Evolutionary conservation across 2,797 vertebrate genomes (phyloP).

Genomic region (Perodicticus potto): DNA sequence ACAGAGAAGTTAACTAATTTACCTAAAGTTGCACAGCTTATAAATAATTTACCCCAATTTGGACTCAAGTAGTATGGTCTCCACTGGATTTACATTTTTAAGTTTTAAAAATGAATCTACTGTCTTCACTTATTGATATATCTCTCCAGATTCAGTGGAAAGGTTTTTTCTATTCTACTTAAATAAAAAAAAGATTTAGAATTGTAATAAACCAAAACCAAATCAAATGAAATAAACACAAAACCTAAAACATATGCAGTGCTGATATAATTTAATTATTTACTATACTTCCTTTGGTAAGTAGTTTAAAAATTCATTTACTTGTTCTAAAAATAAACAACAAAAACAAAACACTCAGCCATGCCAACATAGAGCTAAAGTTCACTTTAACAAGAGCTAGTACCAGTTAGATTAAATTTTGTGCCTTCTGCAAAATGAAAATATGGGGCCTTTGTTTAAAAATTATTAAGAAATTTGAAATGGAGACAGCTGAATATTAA

Average conservation of each 20-base stretch:
- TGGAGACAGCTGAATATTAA: not conserved
- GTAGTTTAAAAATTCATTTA: not conserved
- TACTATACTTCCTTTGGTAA: not conserved
- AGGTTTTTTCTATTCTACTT: not conserved
- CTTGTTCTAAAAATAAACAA: not conserved
- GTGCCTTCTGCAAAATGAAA: slow-evolving; percentile 2
- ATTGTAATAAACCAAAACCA: slow-evolving; percentile 16
- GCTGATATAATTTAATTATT: not conserved
- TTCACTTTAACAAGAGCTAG: not conserved
- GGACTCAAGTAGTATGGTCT: not conserved
- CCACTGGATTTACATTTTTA: not conserved
- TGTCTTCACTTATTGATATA: not conserved
- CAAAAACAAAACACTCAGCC: not conserved
- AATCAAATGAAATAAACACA: not conserved
- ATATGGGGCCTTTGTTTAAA: slow-evolving; percentile 6
- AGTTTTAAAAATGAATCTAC: slow-evolving; percentile 36
- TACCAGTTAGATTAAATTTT: not conserved
- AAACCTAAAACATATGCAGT: not conserved
- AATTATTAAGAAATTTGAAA: not conserved
- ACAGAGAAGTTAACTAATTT: slow-evolving; percentile 32
- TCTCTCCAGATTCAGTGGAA: not conserved
- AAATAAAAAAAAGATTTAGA: not conserved
- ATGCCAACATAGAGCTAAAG: not conserved
- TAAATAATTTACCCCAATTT: not conserved
- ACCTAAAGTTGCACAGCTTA: not conserved